phyloP scores from a whole-genome alignment of 2,113 vertebrate genomes.

The Salvelinus namaycush region DNA sequence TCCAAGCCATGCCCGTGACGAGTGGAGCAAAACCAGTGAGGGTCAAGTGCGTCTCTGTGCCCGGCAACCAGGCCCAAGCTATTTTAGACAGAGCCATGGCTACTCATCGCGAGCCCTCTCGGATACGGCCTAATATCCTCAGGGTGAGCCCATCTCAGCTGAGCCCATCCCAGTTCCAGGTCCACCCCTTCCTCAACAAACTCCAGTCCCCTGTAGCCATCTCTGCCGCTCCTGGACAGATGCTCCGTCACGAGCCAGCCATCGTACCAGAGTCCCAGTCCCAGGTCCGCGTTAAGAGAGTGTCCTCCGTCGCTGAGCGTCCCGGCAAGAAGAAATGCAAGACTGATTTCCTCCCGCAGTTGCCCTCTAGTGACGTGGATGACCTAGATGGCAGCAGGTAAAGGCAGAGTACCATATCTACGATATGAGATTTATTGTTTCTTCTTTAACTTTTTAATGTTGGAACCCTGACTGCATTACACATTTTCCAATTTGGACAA shows the following conservation, averaged over 20 bases:
- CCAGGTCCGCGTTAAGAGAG: conserved; percentile 70
- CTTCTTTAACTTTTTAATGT: too few species aligned
- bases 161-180: conserved; percentile 18
- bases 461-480: too few species aligned
- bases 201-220: conserved; percentile 19
- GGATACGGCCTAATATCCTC: conserved; percentile 46
- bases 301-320: conserved; percentile 52
- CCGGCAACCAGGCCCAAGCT: conserved; percentile 46
- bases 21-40: conserved; percentile 5
- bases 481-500: not conserved
- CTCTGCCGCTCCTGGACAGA: not conserved
- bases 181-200: conserved; percentile 36
- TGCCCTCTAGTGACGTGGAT: conserved; percentile 35
- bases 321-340: conserved; percentile 72
- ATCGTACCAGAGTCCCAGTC: conserved; percentile 35
- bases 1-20: conserved; percentile 55
- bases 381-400: conserved; percentile 56
- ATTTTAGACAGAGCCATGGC: conserved; percentile 69
- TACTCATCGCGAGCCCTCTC: conserved; percentile 35
- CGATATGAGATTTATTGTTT: too few species aligned
- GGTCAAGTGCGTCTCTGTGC: conserved; percentile 16
- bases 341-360: conserved; percentile 56
- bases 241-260: conserved; percentile 19
- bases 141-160: not conserved
- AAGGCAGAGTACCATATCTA: conserved; percentile 3